Evolutionary conservation across 1,140 invertebrate genomes (phyloP).

Genomic region (Drosophila ironensis): DNA sequence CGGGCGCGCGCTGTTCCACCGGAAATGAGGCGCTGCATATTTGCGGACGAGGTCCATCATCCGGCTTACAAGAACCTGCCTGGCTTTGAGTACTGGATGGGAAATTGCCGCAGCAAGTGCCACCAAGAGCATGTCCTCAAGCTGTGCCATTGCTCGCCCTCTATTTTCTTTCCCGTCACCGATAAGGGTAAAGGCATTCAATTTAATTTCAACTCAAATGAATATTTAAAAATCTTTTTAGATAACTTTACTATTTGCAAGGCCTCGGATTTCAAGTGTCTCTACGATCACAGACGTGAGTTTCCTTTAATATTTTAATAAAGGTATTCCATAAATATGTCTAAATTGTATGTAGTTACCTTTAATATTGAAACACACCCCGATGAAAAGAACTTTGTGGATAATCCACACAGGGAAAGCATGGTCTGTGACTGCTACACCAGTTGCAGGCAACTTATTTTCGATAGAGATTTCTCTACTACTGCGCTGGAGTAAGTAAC

Average conservation of each 20-base stretch:
- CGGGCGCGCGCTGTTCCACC: conserved; percentile 36
- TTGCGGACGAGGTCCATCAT: conserved; percentile 53
- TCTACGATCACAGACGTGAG: conserved; percentile 62
- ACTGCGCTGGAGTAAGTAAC: conserved; percentile 43
- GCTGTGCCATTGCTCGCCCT: conserved; percentile 61
- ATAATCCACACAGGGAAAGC: conserved; percentile 28
- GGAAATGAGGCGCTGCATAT: conserved; percentile 44
- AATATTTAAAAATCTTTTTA: too few relatives aligned
- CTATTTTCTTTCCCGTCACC: conserved; percentile 54
- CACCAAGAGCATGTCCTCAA: conserved; percentile 65
- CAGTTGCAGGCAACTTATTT: conserved; percentile 65
- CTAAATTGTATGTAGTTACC: conserved; percentile 12
- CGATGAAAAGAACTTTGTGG: conserved; percentile 49
- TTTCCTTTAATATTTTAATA: not conserved
- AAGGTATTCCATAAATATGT: not conserved
- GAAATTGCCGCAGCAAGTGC: conserved; percentile 66
- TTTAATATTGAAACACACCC: conserved; percentile 47
- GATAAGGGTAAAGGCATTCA: conserved; percentile 47
- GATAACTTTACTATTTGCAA: conserved; percentile 69
- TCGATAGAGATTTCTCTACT: conserved; percentile 34
- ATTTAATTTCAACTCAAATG: too few relatives aligned
- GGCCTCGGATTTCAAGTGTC: conserved; percentile 66
- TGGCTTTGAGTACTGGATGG: conserved; percentile 60
- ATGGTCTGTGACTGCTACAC: conserved; percentile 70
- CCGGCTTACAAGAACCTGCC: conserved; percentile 60